Percentiles rank a stretch among this genome's conserved stretches.
Conservation (phyloP, 2,888 invertebrate species). For the Sycophila texana region DNA sequence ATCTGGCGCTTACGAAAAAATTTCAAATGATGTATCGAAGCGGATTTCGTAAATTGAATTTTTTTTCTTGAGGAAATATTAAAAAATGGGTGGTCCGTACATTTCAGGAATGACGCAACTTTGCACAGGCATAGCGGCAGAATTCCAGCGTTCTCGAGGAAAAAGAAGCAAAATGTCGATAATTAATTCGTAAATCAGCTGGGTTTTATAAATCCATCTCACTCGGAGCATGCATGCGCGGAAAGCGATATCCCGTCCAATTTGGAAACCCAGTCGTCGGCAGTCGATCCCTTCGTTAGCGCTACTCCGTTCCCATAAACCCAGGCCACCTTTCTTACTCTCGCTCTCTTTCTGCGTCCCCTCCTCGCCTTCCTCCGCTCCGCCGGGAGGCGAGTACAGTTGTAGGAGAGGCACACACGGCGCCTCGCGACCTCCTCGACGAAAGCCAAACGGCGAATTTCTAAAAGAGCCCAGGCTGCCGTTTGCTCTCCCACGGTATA, state of each 20-base stretch:
- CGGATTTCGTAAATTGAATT: no score
- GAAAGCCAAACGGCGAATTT: conserved; percentile 60
- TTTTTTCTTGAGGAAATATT: not conserved
- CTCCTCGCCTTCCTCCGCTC: not conserved
- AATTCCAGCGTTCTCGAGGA: not conserved
- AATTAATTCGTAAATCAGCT: conserved; percentile 48
- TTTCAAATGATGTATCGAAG: no score
- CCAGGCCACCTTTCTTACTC: conserved; percentile 43
- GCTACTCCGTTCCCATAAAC: conserved; percentile 58
- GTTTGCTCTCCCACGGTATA: conserved; percentile 59
- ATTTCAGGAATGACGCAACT: not conserved
- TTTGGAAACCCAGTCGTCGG: conserved; percentile 39
- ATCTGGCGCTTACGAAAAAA: no score
- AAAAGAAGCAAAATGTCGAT: conserved; percentile 1
- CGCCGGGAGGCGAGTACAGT: conserved; percentile 24
- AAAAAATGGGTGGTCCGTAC: not conserved
- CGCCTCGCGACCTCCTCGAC: conserved; percentile 57
- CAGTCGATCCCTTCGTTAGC: conserved; percentile 56
- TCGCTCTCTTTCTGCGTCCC: not conserved
- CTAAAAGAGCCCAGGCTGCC: conserved; percentile 48
- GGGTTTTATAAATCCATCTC: conserved; percentile 30
- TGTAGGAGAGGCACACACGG: conserved; percentile 34
- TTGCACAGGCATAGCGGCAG: not conserved
- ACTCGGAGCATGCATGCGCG: conserved; percentile 8
- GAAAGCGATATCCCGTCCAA: conserved; percentile 50